Conservation (phyloP, 2,113 vertebrate genomes). For the Chaetodon auriga region DNA sequence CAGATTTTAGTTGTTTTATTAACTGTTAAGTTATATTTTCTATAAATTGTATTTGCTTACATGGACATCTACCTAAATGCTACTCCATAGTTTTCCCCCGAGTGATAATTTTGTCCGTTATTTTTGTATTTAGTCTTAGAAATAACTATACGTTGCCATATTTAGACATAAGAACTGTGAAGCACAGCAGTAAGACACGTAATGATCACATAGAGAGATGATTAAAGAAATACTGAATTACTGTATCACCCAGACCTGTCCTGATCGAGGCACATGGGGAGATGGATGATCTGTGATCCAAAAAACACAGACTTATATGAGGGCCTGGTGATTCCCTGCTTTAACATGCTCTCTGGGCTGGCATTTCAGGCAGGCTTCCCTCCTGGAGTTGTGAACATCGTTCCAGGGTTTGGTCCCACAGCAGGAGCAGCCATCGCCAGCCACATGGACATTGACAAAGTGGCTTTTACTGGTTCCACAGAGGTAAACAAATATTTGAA, state of each 20-base stretch:
- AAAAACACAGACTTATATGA: too few species aligned
- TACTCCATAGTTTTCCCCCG: too few species aligned
- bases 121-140: too few species aligned
- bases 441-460: constrained; percentile 92
- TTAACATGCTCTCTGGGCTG: constrained; percentile 36
- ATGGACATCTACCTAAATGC: background rate
- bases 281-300: background rate
- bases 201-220: background rate
- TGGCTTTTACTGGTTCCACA: constrained; percentile 95
- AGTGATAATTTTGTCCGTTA: too few species aligned
- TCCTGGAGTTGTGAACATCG: constrained; percentile 95
- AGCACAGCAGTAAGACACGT: background rate
- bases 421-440: constrained; percentile 92
- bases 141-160: background rate
- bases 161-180: background rate
- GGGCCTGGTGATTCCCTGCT: too few species aligned
- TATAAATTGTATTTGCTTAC: background rate
- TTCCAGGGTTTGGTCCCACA: constrained; percentile 93
- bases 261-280: background rate
- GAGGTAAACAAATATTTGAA: constrained; percentile 82
- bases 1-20: background rate
- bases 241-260: background rate
- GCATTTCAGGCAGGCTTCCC: constrained; percentile 91
- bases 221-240: background rate
- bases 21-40: background rate